Conservation (phyloP, 2,888 invertebrate species). For the Meiosimyza platycephala region DNA sequence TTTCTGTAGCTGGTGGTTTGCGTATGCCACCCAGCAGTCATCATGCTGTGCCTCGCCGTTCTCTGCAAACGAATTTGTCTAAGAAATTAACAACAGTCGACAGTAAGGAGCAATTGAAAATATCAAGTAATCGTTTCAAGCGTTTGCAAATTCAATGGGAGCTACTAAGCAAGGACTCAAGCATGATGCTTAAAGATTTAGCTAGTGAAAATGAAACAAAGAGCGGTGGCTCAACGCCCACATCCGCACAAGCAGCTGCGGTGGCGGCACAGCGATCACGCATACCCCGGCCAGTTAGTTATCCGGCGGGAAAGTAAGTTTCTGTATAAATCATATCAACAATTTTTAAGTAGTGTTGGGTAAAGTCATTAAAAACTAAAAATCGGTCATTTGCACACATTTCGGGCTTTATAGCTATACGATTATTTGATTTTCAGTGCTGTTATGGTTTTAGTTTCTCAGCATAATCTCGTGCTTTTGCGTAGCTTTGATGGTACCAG, state of each 20-base stretch:
- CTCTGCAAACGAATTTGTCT: conserved; percentile 25
- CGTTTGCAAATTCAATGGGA: conserved; percentile 68
- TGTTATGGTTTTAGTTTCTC: no score
- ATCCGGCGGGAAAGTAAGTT: conserved; percentile 67
- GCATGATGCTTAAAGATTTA: conserved; percentile 65
- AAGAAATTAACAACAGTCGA: conserved; percentile 32
- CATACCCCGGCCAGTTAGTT: conserved; percentile 67
- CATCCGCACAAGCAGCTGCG: conserved; percentile 55
- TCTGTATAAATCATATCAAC: not conserved
- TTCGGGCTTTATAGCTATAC: no score
- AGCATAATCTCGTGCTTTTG: no score
- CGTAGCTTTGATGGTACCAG: no score
- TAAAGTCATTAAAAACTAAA: no score
- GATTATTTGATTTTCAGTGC: no score
- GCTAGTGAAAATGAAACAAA: conserved; percentile 64
- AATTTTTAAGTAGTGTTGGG: no score
- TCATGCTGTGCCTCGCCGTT: conserved; percentile 30
- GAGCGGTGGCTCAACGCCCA: conserved; percentile 67
- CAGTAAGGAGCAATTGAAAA: conserved; percentile 62
- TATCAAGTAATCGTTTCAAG: conserved; percentile 67
- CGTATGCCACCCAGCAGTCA: conserved; percentile 42
- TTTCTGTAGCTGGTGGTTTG: conserved; percentile 69
- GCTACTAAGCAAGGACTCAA: conserved; percentile 66
- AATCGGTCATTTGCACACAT: no score
- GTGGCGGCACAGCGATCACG: conserved; percentile 61